Conservation (phyloP, 2,888 invertebrate species). For the Synanthedon myopaeformis region DNA sequence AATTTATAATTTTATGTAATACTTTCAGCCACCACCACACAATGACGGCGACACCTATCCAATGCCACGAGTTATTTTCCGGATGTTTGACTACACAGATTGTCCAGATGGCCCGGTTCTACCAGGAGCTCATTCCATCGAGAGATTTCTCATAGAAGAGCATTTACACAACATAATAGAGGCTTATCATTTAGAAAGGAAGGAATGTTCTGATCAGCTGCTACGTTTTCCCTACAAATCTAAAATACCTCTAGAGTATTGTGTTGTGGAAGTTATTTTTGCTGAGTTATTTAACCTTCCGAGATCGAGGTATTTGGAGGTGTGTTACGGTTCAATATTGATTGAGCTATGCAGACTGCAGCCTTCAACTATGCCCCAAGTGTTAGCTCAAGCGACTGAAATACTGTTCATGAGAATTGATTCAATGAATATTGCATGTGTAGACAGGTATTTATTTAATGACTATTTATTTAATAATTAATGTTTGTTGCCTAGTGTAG, state of each 20-base stretch:
- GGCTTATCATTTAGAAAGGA: slow-evolving; percentile 87
- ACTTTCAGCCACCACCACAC: slow-evolving; percentile 87
- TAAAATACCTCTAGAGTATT: slow-evolving; percentile 96
- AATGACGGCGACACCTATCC: slow-evolving; percentile 92
- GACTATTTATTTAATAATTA: too few species aligned
- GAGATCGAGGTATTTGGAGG: slow-evolving; percentile 86
- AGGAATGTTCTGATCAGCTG: slow-evolving; percentile 94
- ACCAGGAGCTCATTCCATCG: slow-evolving; percentile 97
- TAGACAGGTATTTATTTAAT: slow-evolving; percentile 77
- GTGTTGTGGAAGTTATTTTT: slow-evolving; percentile 97
- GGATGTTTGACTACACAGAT: slow-evolving; percentile 99
- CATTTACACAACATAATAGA: slow-evolving; percentile 94
- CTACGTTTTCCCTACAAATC: slow-evolving; percentile 92
- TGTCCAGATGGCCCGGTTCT: slow-evolving; percentile 93
- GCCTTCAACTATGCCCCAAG: slow-evolving; percentile 97
- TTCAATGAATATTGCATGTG: slow-evolving; percentile 96
- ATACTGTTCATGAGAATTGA: slow-evolving; percentile 96
- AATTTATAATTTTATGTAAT: background rate
- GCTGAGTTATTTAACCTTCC: slow-evolving; percentile 95
- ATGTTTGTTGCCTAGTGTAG: too few species aligned
- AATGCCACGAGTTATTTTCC: slow-evolving; percentile 93
- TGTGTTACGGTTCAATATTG: slow-evolving; percentile 93
- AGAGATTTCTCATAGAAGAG: slow-evolving; percentile 97
- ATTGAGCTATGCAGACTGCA: slow-evolving; percentile 98
- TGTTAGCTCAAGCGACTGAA: slow-evolving; percentile 97